Percentiles rank a stretch among this genome's conserved stretches.
Evolutionary conservation across 2,888 invertebrate genomes (phyloP).

Genomic region (Drosophila anomalata): DNA sequence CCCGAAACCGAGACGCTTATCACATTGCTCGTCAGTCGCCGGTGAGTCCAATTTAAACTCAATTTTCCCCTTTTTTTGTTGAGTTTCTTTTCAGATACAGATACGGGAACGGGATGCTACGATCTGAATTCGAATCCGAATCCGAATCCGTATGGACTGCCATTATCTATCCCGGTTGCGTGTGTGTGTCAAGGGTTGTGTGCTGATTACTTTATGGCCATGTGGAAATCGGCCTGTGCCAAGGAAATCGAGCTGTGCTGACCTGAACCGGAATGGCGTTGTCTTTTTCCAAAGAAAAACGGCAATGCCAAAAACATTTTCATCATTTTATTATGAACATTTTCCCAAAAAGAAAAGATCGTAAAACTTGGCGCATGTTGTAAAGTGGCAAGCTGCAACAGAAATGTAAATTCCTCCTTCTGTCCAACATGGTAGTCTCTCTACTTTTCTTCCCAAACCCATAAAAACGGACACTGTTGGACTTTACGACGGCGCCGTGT

Average conservation of each 20-base stretch:
- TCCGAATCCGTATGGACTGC: background rate
- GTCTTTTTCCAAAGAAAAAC: conserved; percentile 32
- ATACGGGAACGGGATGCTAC: background rate
- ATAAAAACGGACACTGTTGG: conserved; percentile 24
- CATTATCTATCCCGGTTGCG: conserved; percentile 26
- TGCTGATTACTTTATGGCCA: conserved; percentile 76
- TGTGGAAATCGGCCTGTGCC: conserved; percentile 64
- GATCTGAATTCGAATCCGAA: no score
- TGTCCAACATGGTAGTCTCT: background rate
- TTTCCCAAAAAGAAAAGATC: conserved; percentile 43
- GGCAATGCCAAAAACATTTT: conserved; percentile 38
- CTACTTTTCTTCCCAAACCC: conserved; percentile 5
- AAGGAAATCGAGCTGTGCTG: conserved; percentile 60
- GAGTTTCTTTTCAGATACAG: conserved; percentile 3
- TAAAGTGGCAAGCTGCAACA: conserved; percentile 49
- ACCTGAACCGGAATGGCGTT: conserved; percentile 4
- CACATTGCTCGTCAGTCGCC: conserved; percentile 25
- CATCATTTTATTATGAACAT: conserved; percentile 44
- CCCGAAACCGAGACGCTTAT: conserved; percentile 26
- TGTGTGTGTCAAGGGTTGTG: conserved; percentile 75
- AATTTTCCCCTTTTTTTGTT: conserved; percentile 33
- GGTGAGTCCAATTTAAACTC: conserved; percentile 48
- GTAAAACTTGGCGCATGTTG: conserved; percentile 75
- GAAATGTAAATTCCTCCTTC: conserved; percentile 1
- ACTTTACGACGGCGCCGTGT: conserved; percentile 20